Evolutionary conservation across 1,140 invertebrate genomes (phyloP).

Genomic region (Drosophila leontia): DNA sequence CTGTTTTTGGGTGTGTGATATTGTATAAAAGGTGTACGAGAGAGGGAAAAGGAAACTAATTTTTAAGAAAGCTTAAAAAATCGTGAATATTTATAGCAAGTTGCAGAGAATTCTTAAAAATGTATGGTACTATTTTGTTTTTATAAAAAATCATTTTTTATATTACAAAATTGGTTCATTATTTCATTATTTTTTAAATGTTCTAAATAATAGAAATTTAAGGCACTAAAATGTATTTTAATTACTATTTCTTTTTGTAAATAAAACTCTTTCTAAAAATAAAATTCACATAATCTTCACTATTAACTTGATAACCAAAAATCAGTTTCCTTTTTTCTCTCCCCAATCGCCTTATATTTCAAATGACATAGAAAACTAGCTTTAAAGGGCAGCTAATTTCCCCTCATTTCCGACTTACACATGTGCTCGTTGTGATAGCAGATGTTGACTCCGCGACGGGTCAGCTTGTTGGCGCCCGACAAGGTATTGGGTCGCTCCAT

Average conservation of each 20-base stretch:
- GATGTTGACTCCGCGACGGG: constrained; percentile 87
- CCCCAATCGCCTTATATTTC: neutral
- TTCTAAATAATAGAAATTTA: no score
- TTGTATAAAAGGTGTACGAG: constrained; percentile 17
- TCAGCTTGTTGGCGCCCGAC: constrained; percentile 89
- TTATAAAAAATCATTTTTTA: no score
- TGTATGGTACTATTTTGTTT: no score
- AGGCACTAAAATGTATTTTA: no score
- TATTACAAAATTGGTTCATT: no score
- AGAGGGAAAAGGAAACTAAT: constrained; percentile 18
- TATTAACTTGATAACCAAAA: neutral
- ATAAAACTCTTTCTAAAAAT: neutral
- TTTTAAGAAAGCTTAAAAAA: neutral
- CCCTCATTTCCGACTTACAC: constrained; percentile 85
- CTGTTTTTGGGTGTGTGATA: constrained; percentile 31
- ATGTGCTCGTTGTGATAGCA: constrained; percentile 90
- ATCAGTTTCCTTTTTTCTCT: constrained; percentile 11
- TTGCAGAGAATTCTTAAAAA: neutral
- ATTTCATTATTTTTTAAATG: no score
- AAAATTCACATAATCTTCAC: neutral
- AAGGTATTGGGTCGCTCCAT: constrained; percentile 91
- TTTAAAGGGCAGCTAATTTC: neutral
- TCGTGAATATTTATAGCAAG: neutral
- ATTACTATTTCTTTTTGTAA: no score
- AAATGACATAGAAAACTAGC: constrained; percentile 4